Percentiles rank a stretch among this genome's conserved stretches.
Conservation (phyloP, 2,888 invertebrate species). For the Schizaphis graminum region DNA sequence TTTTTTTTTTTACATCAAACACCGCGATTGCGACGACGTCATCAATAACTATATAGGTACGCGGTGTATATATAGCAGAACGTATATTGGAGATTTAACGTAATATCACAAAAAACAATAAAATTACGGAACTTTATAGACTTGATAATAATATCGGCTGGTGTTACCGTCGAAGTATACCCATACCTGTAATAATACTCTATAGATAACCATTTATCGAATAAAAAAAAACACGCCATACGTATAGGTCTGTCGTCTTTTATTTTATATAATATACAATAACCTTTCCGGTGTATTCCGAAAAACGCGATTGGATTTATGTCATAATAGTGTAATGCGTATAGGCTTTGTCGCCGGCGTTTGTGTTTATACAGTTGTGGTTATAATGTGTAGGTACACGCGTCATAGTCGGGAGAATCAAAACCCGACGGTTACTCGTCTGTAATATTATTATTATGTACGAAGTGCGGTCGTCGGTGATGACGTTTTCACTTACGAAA, state of each 20-base stretch:
- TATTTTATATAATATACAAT: neutral
- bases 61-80: neutral
- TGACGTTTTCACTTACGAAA: conserved; percentile 52
- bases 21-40: neutral
- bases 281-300: neutral
- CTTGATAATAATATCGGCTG: neutral
- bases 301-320: neutral
- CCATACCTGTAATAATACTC: neutral
- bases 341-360: neutral
- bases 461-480: neutral
- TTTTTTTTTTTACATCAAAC: neutral
- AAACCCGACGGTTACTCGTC: neutral
- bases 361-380: neutral
- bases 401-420: neutral
- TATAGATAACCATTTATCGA: neutral
- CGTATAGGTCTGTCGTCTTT: neutral
- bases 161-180: neutral
- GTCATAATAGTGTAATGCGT: neutral
- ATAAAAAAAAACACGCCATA: neutral
- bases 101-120: neutral
- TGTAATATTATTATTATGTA: neutral
- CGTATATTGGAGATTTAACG: neutral
- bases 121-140: neutral
- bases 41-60: neutral
- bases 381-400: neutral